These are phyloP conservation scores for Hanleya hanleyi DNA, from an alignment of 2,888 invertebrate genomes.

Conservation along the genomic window DNA sequence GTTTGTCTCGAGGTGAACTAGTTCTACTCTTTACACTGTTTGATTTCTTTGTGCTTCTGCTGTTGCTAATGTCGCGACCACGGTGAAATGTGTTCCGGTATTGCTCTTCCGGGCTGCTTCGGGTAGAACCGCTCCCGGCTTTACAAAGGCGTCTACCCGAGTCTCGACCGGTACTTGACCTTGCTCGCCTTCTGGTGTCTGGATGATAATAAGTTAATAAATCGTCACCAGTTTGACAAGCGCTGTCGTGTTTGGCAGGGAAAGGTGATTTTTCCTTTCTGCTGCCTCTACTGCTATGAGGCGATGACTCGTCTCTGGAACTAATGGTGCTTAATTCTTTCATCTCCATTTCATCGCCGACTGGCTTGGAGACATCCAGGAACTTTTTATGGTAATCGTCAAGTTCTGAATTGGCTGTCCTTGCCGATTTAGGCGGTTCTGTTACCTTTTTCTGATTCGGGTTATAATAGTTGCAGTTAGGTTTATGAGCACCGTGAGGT, in stretches of 20 bases:
- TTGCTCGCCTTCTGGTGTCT: not conserved
- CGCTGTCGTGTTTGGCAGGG: not conserved
- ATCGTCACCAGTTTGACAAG: conserved; percentile 14
- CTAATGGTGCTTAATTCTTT: conserved; percentile 7
- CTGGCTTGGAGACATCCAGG: not conserved
- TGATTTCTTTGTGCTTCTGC: not conserved
- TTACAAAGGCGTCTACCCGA: not conserved
- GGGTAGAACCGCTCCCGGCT: too few species aligned
- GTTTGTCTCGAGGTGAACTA: not conserved
- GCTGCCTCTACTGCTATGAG: not conserved
- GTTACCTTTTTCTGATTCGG: not conserved
- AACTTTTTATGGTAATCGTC: not conserved
- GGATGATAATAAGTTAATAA: not conserved
- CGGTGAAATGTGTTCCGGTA: not conserved
- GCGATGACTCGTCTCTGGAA: not conserved
- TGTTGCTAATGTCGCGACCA: not conserved
- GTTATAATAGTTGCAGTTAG: not conserved
- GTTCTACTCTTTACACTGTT: not conserved
- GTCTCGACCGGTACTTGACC: not conserved
- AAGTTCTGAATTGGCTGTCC: not conserved
- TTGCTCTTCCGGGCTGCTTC: not conserved
- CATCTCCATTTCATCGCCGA: not conserved
- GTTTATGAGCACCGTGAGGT: not conserved
- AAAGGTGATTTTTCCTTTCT: not conserved
- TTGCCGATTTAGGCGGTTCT: not conserved